Evolutionary conservation across 2,797 vertebrate species (phyloP).

Genomic region (Chelmon rostratus): DNA sequence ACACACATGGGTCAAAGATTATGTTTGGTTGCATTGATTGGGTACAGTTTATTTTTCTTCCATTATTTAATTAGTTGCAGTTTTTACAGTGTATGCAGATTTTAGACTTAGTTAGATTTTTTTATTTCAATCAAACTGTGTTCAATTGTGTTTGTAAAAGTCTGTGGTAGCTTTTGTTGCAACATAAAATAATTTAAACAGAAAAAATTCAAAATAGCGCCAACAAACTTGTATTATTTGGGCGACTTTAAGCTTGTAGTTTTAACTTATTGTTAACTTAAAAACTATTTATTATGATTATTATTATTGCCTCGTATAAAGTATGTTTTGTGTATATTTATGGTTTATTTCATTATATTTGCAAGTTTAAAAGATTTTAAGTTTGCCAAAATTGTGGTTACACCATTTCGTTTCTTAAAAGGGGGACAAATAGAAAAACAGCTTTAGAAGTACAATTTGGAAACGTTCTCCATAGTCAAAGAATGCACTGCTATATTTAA

Average conservation of each 20-base stretch:
- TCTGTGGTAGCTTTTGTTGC: constrained; percentile 98
- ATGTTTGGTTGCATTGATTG: constrained; percentile 88
- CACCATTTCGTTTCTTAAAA: constrained; percentile 94
- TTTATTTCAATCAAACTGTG: constrained; percentile 92
- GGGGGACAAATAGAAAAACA: constrained; percentile 91
- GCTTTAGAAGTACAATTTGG: constrained; percentile 92
- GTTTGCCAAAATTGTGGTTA: constrained; percentile 95
- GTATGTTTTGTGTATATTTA: constrained; percentile 98
- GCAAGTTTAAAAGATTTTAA: constrained; percentile 95
- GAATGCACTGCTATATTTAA: constrained; percentile 93
- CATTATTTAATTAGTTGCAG: constrained; percentile 92
- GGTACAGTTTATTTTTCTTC: constrained; percentile 87
- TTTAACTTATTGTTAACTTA: constrained; percentile 99
- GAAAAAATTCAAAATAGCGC: constrained; percentile 94
- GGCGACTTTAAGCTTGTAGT: constrained; percentile 98
- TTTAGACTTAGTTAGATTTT: constrained; percentile 93
- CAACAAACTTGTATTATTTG: constrained; percentile 98
- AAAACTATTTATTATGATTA: constrained; percentile 96
- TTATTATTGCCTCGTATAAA: constrained; percentile 93
- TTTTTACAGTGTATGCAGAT: constrained; percentile 91
- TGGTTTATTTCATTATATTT: constrained; percentile 96
- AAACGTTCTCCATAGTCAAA: constrained; percentile 91
- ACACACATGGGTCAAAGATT: constrained; percentile 89
- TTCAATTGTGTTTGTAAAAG: constrained; percentile 96
- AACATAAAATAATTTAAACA: constrained; percentile 93